Base-by-base conservation (phyloP, 2,113 vertebrate genomes). In the Grantiella picta region DNA sequence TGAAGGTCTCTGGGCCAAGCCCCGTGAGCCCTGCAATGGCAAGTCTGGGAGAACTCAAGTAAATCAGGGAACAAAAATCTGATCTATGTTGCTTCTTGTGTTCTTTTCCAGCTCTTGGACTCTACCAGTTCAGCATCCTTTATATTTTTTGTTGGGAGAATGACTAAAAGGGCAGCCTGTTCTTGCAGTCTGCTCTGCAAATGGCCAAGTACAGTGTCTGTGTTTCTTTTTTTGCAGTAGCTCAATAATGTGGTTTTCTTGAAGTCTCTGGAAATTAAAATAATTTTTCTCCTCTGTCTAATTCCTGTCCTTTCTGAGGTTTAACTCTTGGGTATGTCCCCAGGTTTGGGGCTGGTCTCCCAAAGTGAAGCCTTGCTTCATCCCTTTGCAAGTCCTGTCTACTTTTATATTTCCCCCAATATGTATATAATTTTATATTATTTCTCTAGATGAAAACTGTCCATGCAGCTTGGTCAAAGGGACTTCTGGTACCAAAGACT, bases 351-450 rank as follows among this genome's bases (percentile, higher is more conserved):
- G 7, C 2, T 88, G 35, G 11, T 40, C 20, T 82, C 61, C 7
- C 25, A 49, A 53, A 44, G 6, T 14, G 23, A 61, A 44, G 17
- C 8, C n/a, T 84, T 40, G 8, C 15, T 38, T 42, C 31, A 49
- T n/a, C 47, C 6, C 11, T 60, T 72, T 60, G 24, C 33, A 38
- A 76, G 11, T 5, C 0, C 1, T 52, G 12, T 27, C 4, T 44
- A 9, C 2, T 19, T 28, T 47, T 15, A 10, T 49, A 49, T 11
- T 4, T 1, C 7, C 1, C 1, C 12, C 20, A 33, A 1, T 22
- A 49, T 31, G 2, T 18, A 60, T 61, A 3, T 8, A 33, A 24
- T 80, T 86, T 61, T 69, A 9, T 73, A 25, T 76, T 42, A 19
- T 4, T 64, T 15, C 24, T 47, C 31, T 15, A 1, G 45, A 38